Percentiles rank a stretch among this genome's conserved stretches.
Evolutionary conservation across 2,888 invertebrate genomes (phyloP).

Genomic region (Lasioglossum vierecki): DNA sequence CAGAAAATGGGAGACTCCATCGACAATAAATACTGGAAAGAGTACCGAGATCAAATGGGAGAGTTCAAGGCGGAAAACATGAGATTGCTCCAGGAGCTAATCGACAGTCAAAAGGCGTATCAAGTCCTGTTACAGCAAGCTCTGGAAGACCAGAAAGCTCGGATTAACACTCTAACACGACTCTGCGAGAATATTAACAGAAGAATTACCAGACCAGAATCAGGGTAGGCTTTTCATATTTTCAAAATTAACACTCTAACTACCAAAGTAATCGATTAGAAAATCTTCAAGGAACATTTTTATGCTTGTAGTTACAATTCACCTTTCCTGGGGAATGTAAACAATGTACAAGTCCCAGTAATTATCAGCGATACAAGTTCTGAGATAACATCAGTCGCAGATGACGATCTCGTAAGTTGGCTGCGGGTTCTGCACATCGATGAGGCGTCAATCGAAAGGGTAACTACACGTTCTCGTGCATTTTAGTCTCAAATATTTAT

Average conservation of each 20-base stretch:
- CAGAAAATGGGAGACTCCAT: constrained; percentile 85
- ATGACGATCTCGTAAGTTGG: constrained; percentile 89
- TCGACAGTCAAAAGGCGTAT: constrained; percentile 91
- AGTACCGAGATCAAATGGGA: constrained; percentile 84
- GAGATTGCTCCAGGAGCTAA: constrained; percentile 90
- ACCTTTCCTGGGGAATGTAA: constrained; percentile 61
- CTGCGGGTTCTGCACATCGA: constrained; percentile 89
- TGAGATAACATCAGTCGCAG: constrained; percentile 75
- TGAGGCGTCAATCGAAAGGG: constrained; percentile 87
- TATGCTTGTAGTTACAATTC: constrained; percentile 72
- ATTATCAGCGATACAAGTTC: constrained; percentile 80
- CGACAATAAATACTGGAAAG: constrained; percentile 82
- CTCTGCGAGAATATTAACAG: constrained; percentile 81
- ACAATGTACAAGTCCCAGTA: constrained; percentile 71
- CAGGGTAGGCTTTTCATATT: constrained; percentile 67
- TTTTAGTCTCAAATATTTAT: not conserved
- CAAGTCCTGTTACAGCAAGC: constrained; percentile 89
- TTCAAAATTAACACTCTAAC: not conserved
- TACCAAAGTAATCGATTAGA: not conserved
- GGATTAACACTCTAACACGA: constrained; percentile 86
- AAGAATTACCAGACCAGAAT: constrained; percentile 72
- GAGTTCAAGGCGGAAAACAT: constrained; percentile 84
- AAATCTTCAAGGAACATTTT: not conserved
- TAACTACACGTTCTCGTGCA: constrained; percentile 69
- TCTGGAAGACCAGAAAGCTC: constrained; percentile 89